These are phyloP conservation scores for Pachypanchax playfairii DNA, from an alignment of 2,113 vertebrate genomes.

Conservation along the genomic window DNA sequence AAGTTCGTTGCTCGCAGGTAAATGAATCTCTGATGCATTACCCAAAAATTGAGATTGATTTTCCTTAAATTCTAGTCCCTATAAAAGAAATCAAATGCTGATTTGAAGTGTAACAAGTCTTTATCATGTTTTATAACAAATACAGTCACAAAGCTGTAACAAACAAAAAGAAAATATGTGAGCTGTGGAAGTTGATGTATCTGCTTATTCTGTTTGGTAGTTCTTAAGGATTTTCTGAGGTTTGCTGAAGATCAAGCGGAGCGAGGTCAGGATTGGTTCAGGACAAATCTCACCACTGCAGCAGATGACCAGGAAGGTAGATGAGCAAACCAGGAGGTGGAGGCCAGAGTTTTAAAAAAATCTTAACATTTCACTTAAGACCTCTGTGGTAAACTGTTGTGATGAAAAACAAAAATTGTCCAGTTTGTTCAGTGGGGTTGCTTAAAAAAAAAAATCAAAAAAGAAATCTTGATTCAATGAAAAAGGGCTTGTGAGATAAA, in stretches of 20 bases:
- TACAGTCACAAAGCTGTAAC: not conserved
- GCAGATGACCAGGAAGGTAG: not conserved
- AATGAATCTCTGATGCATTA: no score
- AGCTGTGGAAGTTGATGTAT: not conserved
- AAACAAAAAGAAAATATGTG: not conserved
- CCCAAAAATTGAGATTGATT: no score
- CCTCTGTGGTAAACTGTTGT: no score
- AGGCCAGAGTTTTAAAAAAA: not conserved
- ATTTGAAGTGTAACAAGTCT: not conserved
- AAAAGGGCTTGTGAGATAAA: no score
- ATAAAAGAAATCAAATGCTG: no score
- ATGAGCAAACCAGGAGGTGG: not conserved
- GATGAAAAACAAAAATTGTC: not conserved
- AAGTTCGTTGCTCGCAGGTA: no score
- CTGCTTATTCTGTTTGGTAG: constrained; percentile 14
- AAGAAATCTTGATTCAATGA: no score
- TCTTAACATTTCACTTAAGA: no score
- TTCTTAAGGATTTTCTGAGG: not conserved
- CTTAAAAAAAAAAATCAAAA: no score
- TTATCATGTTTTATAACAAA: not conserved
- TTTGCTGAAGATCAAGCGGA: not conserved
- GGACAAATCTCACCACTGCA: not conserved
- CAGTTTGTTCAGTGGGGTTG: no score
- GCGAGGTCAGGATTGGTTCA: not conserved
- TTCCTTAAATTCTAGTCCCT: no score